Evolutionary conservation across 2,113 vertebrate species (phyloP), one percentile per base, ranked within the genome.

Genomic region (Pavo muticus): DNA sequence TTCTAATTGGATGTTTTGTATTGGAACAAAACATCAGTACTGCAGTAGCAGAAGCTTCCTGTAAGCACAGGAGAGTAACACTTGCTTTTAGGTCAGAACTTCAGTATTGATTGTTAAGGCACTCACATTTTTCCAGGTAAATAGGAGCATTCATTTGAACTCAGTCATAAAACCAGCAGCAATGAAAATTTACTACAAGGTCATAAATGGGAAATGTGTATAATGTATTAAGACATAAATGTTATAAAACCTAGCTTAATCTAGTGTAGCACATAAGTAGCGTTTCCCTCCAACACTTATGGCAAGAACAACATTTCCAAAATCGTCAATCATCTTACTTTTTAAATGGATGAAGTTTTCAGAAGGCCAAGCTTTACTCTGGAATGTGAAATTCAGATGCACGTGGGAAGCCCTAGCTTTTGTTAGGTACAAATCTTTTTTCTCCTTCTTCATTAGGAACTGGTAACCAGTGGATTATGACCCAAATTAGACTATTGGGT

Each of bases 121-220:
- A 25, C 5, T 65, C 19, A 24, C 5, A 61, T 47, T 60, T 88
- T 78, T 48, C 10, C 16, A 50, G n/a, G 25, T 40, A 89, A 87
- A 61, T 48, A 44, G 3, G 6, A 70, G 0, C 37, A 59, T 77
- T 87, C 32, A 44, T 74, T n/a, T 92, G 81, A 87, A 61, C 73
- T 73, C n/a, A 25, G 7, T 70, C 61, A 56, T 67, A 67, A 92
- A 73, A 77, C 47, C 13, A 67, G 13, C 19, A 80, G 21, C 45
- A 78, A 54, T 61, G 37, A 87, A 88, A 77, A 67, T 92, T 88
- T 39, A 76, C n/a, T 57, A 48, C n/a, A 27, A 54, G 24, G 23
- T 57, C 37, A 84, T 91, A 91, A 93, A 84, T 20, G 44, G 60
- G 86, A 93, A 73, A 52, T 77, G 9, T 7, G 8, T 80, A 18